Evolutionary conservation across 2,113 vertebrate genomes (phyloP), one percentile per base, ranked within the genome.

Genomic region (Gobio gobio): DNA sequence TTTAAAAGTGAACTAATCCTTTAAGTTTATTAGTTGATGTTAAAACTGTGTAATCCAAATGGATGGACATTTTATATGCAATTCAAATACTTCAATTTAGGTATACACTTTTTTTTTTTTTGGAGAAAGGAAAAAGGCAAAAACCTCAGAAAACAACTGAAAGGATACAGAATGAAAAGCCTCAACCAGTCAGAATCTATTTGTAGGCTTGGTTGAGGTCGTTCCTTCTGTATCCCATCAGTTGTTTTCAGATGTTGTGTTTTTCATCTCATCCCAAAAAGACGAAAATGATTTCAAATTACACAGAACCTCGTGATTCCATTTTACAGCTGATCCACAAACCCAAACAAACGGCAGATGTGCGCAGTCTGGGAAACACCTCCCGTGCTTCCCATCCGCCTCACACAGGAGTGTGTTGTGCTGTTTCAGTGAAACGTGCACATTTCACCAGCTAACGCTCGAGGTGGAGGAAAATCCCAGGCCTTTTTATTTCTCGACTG

Each of bases 341-440:
- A 70, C 91, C 51, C 86, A 87, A 82, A 87, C 90, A 92, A 72
- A 85, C 29, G 78, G 89, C 92, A 93, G 90, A 93, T 93, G 92
- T 93, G 93, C 85, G 87, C 90, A 90, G 86, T 76, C 90, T 89
- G 86, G 89, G 89, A 93, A 93, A 92, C 83, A 83, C 86, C 86
- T 87, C 47, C 70, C 22, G 78, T 88, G 86, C 74, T 87, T 89
- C 90, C 89, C 33, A 87, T 90, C 86, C 82, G 33, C 45, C 49
- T 61, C 73, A 84, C 79, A 68, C 66, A 73, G 54, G 22, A 12
- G 75, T 82, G 29, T 72, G 79, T n/a, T 33, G 22, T 26, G 77
- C 40, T 4, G 78, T 47, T 47, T 68, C 61, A 64, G 29, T 33
- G 47, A 82, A 68, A 75, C 45, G 63, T 70, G 9, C 64, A 59